These are phyloP conservation scores for Hirtodrosophila histrioides DNA, from an alignment of 2,888 invertebrate species.

Conservation along the genomic window DNA sequence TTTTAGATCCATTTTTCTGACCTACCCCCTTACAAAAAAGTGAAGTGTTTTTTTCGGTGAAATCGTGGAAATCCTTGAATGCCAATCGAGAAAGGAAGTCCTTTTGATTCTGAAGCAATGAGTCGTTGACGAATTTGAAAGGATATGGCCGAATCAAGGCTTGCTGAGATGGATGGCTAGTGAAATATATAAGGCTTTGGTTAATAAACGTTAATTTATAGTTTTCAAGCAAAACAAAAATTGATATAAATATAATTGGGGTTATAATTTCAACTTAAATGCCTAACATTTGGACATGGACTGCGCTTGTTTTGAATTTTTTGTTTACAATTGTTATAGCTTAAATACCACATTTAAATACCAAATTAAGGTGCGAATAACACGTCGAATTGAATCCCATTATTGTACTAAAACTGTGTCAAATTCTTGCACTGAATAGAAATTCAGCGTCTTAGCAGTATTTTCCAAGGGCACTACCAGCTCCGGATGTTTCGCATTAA, in stretches of 20 bases:
- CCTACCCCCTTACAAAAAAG: too few relatives aligned
- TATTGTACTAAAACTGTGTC: slow-evolving; percentile 90
- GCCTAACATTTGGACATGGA: slow-evolving; percentile 36
- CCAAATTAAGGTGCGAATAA: slow-evolving; percentile 17
- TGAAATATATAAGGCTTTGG: slow-evolving; percentile 2
- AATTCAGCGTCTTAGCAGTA: slow-evolving; percentile 91
- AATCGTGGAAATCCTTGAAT: too few relatives aligned
- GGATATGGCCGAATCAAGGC: too few relatives aligned
- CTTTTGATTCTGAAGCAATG: too few relatives aligned
- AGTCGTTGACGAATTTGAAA: too few relatives aligned
- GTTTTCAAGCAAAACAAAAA: slow-evolving; percentile 51
- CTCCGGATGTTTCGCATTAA: slow-evolving; percentile 86
- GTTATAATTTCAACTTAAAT: slow-evolving; percentile 47
- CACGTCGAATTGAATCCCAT: slow-evolving; percentile 2
- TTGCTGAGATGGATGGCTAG: too few relatives aligned
- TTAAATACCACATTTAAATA: slow-evolving; percentile 62
- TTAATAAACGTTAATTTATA: slow-evolving; percentile 35
- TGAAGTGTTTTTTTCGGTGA: too few relatives aligned
- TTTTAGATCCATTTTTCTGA: too few relatives aligned
- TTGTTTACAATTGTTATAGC: slow-evolving; percentile 26
- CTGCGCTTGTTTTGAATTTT: slow-evolving; percentile 24
- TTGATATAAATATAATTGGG: slow-evolving; percentile 33
- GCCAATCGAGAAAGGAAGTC: too few relatives aligned
- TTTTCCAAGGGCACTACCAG: slow-evolving; percentile 92
- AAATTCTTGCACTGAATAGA: slow-evolving; percentile 93